Evolutionary conservation across 2,888 invertebrate genomes (phyloP), one percentile per base, ranked within the genome.

Genomic region (Drosophila gaucha): DNA sequence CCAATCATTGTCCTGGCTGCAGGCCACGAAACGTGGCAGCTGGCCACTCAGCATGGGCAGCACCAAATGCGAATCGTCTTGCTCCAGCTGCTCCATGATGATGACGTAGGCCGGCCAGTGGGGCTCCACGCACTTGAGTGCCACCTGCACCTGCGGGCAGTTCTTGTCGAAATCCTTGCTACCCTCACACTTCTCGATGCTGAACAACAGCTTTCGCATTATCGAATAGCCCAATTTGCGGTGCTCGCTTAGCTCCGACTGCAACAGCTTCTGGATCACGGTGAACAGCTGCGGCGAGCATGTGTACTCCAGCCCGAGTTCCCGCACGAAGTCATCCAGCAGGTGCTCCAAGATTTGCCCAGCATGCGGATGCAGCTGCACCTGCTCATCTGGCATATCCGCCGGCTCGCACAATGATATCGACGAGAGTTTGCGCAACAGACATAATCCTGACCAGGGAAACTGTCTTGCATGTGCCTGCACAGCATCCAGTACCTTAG

Each of bases 41-140:
- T 62, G 55, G 6, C 62, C 56, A 41, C 75, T 64, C 20, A 90
- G 56, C 6, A 89, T 86, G 9, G 90, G 89, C 39, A 90, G 44
- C 55, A 90, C 89, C 20, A 90, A 46, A 56, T 90, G 90, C 0
- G 90, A 87, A 9, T 90, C 90, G 20, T 83, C 80, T 28, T 86
- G 85, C 56, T 90, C 89, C n/a, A 90, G 65, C 51, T 86, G 89
- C 62, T 90, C 86, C 39, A 90, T 54, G 26, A 88, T 74, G 0
- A 82, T 76, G 0, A 88, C 57, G 58, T 84, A 89, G 0, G 74
- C 57, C 4, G 62, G 26, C 87, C 89, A 90, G 4, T 79, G 75
- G 1, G 47, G 46, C 36, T 63, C 63, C 16, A 77, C 31, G 18
- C 30, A 30, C 24, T 51, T 31, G 24, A 60, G 38, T n/a, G 22